Evolutionary conservation across 2,113 vertebrate species (phyloP), one percentile per base, ranked within the genome.

Genomic region (Mobula birostris): DNA sequence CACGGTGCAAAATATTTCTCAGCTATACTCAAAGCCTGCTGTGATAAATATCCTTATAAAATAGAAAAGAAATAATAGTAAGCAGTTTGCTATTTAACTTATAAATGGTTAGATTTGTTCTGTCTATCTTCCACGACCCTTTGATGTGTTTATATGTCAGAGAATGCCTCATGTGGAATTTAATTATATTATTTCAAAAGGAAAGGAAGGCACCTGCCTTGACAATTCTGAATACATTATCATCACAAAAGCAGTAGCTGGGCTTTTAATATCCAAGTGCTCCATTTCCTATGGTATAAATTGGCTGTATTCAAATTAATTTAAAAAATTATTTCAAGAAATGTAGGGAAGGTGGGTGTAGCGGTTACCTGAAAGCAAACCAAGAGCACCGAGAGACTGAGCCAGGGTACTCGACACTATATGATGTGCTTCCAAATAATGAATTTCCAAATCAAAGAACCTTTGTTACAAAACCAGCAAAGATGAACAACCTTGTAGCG

Each of bases 131-230:
- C 85, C 32, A 66, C 66, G 29, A 68, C 85, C 61, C 61, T 32
- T 90, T 90, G 85, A 90, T 90, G 29, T 68, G 29, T 90, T 90
- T 63, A 32, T 17, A 32, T 88, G 85, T 90, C 85, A 90, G 85
- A 90, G 29, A 63, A 68, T 1, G 61, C 85, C 29, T 83, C 40
- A 32, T 66, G 85, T 61, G 61, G n/a, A 90, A 63, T 17, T 17
- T 90, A 90, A 90, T 90, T 90, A 90, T 90, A 90, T 90, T 90
- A 90, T 90, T 90, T 88, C 58, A 27, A 88, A 88, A 66, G 61
- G 7, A 90, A 90, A 90, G 21, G n/a, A 61, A 90, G 61, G 85
- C 85, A 66, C 61, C 61, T 32, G 29, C 32, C 61, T 27, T 32
- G 29, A 32, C 61, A 90, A 61, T 90, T 90, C 61, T 90, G 85